These are phyloP conservation scores for Enteromius paludinosus DNA, from an alignment of 2,797 vertebrate genomes.

Conservation along the genomic window DNA sequence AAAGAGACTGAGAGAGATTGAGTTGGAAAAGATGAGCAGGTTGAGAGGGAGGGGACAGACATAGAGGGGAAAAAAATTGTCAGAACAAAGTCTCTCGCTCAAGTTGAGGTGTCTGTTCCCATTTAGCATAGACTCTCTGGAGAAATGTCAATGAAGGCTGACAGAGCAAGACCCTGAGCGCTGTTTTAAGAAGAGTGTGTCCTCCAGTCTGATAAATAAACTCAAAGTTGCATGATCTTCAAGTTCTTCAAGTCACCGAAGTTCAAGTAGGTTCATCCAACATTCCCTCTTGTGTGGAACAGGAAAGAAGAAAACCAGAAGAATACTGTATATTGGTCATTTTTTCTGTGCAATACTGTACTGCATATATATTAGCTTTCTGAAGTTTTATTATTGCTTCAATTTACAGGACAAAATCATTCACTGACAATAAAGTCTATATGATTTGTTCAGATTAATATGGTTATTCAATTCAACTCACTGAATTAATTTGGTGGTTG, in stretches of 20 bases:
- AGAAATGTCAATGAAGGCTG: constrained; percentile 29
- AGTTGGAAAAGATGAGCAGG: neutral
- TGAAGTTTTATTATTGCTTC: neutral
- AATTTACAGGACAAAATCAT: neutral
- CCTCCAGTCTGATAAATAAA: constrained; percentile 22
- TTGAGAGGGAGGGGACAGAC: neutral
- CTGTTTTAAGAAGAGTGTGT: constrained; percentile 22
- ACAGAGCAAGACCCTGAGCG: constrained; percentile 9
- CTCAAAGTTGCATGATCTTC: constrained; percentile 23
- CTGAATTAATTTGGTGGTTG: too few relatives aligned
- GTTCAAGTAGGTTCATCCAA: constrained; percentile 1
- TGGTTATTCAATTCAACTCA: neutral
- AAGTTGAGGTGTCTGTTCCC: constrained; percentile 19
- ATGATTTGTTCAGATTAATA: neutral
- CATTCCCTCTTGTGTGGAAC: neutral
- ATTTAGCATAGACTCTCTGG: constrained; percentile 10
- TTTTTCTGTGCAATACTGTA: neutral
- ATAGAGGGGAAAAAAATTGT: neutral
- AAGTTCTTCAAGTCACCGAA: constrained; percentile 1
- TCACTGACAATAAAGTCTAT: neutral
- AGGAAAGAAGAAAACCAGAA: neutral
- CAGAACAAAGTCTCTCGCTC: constrained; percentile 9
- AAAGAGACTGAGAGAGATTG: neutral
- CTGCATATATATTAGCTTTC: neutral
- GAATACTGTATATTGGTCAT: neutral